phyloP scores from a whole-genome alignment of 2,113 vertebrate species.

The Bubo bubo region DNA sequence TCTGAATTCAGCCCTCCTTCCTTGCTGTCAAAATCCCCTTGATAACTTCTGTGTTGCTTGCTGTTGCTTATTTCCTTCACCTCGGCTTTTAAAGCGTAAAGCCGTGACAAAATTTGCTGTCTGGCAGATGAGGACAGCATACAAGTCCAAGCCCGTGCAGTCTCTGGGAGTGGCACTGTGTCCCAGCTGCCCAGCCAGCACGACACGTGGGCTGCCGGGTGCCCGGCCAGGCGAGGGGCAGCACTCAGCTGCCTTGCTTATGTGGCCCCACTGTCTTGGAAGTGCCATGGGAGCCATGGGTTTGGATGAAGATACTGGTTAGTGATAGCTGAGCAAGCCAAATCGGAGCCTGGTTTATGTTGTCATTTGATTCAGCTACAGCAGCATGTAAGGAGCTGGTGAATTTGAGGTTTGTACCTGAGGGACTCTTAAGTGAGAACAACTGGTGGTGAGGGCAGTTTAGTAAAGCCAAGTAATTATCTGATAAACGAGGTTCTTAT shows the following conservation, averaged over 20 bases:
- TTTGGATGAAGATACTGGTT: not conserved
- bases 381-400: not conserved
- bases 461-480: not conserved
- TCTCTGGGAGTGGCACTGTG: not conserved
- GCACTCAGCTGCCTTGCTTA: accelerated
- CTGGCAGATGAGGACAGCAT: not conserved
- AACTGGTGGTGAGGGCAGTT: not conserved
- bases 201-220: not conserved
- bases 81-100: accelerated
- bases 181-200: not conserved
- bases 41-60: accelerated
- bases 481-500: not conserved
- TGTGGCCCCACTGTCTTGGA: not conserved
- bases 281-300: not conserved
- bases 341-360: not conserved
- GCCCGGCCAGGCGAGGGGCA: not conserved
- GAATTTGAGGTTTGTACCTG: not conserved
- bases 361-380: not conserved
- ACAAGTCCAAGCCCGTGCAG: accelerated
- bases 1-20: not conserved
- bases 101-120: accelerated
- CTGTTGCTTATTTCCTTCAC: not conserved
- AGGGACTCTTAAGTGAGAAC: not conserved
- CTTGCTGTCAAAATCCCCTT: not conserved
- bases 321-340: not conserved